These are phyloP conservation scores for Hypselothyrea guttata DNA, from an alignment of 2,888 invertebrate species.

Conservation along the genomic window DNA sequence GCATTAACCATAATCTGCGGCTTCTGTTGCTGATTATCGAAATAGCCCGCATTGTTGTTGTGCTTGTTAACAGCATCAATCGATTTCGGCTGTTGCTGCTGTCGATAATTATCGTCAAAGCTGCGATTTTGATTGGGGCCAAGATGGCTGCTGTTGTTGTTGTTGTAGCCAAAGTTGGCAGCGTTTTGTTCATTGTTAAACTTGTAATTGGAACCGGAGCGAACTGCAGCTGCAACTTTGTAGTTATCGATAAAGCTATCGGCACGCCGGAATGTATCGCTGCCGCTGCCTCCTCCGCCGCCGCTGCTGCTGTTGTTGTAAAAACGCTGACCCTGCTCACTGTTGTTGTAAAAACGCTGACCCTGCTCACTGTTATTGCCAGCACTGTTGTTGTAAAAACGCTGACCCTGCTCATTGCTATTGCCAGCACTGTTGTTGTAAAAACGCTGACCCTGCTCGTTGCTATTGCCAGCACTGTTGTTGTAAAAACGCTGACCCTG, in stretches of 20 bases:
- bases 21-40: conserved; percentile 11
- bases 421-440: conserved; percentile 8
- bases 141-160: conserved; percentile 3
- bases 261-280: conserved; percentile 35
- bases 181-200: conserved; percentile 7
- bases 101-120: conserved; percentile 30
- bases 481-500: too few species aligned
- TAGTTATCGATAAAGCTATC: conserved; percentile 39
- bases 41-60: conserved; percentile 18
- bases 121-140: conserved; percentile 10
- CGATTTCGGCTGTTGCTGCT: conserved; percentile 21
- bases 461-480: too few species aligned
- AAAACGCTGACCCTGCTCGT: conserved; percentile 22
- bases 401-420: conserved; percentile 2
- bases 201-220: conserved; percentile 22
- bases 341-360: conserved; percentile 17
- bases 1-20: not conserved
- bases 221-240: conserved; percentile 9
- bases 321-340: conserved; percentile 20
- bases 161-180: conserved; percentile 19
- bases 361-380: conserved; percentile 5
- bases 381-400: conserved; percentile 6
- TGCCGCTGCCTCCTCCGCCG: conserved; percentile 33
- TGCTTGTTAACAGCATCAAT: not conserved
- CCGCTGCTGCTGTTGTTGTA: conserved; percentile 16